Base-by-base conservation (phyloP, 1,140 invertebrate species). In the Drosophila arizonae region DNA sequence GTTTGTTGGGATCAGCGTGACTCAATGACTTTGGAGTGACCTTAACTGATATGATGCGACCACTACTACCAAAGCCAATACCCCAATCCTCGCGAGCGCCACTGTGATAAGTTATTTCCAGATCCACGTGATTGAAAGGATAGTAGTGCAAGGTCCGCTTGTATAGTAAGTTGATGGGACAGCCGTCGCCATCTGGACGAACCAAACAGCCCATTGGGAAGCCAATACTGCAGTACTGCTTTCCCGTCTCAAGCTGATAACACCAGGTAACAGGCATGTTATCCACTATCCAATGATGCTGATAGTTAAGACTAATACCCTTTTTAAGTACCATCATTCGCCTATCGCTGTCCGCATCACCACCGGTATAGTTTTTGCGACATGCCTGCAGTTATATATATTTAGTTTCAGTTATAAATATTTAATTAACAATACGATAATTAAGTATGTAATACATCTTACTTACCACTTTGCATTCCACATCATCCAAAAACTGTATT, bases 241-340 rank as follows among this genome's bases (percentile, higher is more conserved):
- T 93, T 68, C 93, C 94, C 90, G 95, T 94, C 74, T 97, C 96
- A 65, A 93, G 91, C 65, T 94, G 92, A 92, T 98, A 99, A 92
- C 98, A 99, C 96, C 97, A 99, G 0, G 96, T 97, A 2, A 97
- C 96, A 36, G 98, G 99, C 98, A 99, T 99, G 90, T 99, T 99
- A 92, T 99, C 96, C 81, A 98, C 94, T 85, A 98, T 98, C 98
- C 98, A 99, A 93, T 99, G 98, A 92, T 99, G 98, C 82, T 99
- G 97, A 93, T 99, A 99, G 92, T 99, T 99, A n/a, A 98, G 93
- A 76, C 95, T 95, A 93, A 99, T 99, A 72, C 97, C 98, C 92
- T 96, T 96, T 90, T 96, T 96, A 56, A 99, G 92, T 8, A 96
- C 94, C 61, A 95, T 95, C 60, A 99, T 92, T 75, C 95, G 96